Evolutionary conservation across 2,113 vertebrate genomes (phyloP), one percentile per base, ranked within the genome.

Genomic region (Eidolon helvum): DNA sequence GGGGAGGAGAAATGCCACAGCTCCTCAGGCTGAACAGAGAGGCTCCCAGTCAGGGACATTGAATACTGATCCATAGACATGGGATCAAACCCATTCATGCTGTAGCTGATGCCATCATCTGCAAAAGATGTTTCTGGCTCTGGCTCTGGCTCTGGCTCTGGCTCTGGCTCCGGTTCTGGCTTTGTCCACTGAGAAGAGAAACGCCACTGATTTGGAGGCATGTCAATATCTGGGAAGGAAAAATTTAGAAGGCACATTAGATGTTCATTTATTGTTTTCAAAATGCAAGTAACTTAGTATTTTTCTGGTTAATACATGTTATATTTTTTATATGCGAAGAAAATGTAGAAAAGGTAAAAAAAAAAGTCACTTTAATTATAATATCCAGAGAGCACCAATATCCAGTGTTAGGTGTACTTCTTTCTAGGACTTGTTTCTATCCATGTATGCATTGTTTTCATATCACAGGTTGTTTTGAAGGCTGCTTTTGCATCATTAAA

Each of bases 181-280:
- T 98, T 98, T 90, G 98, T 97, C 98, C 98, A 99, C 6, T 96
- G 95, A 26, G 98, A 95, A 65, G 98, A 98, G 83, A 97, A 98
- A 96, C 59, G 96, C 98, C 99, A 99, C 38, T 98, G 98, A 28
- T 97, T 98, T 14, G 98, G 94, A 94, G 97, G 78, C 94, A 94
- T 65, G 85, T 87, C 95, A 40, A 75, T 95, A 69, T 98, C 98
- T 98, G 83, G 65, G 79, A 97, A 82, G 55, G n/a, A 80, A 95
- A 98, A 14, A 95, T 90, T 75, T 33, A 91, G 35, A 86, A 82
- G 92, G 72, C 16, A 38, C 5, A 9, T 97, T 95, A 96, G 43
- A 10, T 53, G 28, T 35, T 48, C 80, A 57, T 10, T 77, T 84
- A 55, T 7, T 82, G 57, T 84, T 74, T 74, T 33, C 18, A 63